phyloP scores from a whole-genome alignment of 2,797 vertebrate species.

The Gastrophryne carolinensis region DNA sequence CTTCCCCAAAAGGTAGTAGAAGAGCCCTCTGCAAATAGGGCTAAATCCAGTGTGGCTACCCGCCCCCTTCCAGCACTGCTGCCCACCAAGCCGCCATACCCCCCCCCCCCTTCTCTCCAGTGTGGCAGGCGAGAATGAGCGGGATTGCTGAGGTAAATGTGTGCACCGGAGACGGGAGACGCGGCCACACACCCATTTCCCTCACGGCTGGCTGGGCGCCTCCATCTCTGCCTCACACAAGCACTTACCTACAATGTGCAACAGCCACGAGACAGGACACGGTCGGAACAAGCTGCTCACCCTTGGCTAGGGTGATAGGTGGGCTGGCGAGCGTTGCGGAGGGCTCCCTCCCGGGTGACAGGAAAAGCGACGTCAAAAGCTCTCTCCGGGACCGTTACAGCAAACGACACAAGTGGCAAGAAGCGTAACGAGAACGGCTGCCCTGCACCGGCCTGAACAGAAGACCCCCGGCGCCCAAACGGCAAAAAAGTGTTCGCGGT shows the following conservation, averaged over 20 bases:
- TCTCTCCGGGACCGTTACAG: slow-evolving; percentile 50
- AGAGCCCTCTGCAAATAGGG: background rate
- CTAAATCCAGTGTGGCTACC: slow-evolving; percentile 35
- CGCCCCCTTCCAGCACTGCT: slow-evolving; percentile 36
- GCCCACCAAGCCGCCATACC: slow-evolving; percentile 40
- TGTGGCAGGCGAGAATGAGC: no score
- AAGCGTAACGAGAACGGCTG: no score
- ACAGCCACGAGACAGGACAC: slow-evolving; percentile 73
- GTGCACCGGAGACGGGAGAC: no score
- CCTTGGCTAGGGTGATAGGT: background rate
- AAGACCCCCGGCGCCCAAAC: background rate
- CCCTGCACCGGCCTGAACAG: background rate
- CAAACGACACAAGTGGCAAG: slow-evolving; percentile 30
- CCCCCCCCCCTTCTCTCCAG: background rate
- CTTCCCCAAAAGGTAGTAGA: no score
- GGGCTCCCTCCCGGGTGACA: slow-evolving; percentile 68
- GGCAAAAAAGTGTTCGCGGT: slow-evolving; percentile 53
- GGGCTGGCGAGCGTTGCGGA: slow-evolving; percentile 17
- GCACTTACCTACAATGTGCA: slow-evolving; percentile 89
- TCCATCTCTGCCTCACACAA: no score
- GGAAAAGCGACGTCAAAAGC: slow-evolving; percentile 69
- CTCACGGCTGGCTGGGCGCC: no score
- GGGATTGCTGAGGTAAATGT: no score
- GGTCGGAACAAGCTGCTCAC: slow-evolving; percentile 54
- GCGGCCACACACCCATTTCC: no score